Evolutionary conservation across 1,140 invertebrate species (phyloP), one percentile per base, ranked within the genome.

Genomic region (Ericerus pela): DNA sequence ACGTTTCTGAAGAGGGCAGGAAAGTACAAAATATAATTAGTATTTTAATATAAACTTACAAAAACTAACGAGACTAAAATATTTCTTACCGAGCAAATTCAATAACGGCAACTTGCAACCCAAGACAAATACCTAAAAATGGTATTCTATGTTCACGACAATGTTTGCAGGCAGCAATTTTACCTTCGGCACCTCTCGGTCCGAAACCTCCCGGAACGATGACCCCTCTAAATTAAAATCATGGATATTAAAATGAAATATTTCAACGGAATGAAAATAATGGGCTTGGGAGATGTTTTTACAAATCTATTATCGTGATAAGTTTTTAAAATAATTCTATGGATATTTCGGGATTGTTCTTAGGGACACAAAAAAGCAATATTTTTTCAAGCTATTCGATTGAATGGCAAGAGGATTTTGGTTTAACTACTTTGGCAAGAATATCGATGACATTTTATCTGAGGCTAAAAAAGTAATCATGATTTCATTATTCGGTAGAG

Each of bases 141-240:
- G 96, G 96, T 67, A 86, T 90, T 20, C 83, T 78, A 37, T 85
- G 93, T 64, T 79, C 80, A 51, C 96, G 75, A 51, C 93, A 95
- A 88, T 91, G 99, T 64, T 85, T 76, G 59, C 87, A 90, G 0
- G 95, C 94, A 57, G 82, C 76, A 27, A 99, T 92, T 73, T 94
- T 99, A 2, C 96, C 96, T 69, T 97, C 90, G 63, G 95, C 83
- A 4, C 96, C 96, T 51, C 96, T 77, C 61, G 82, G 80, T 16
- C 96, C 96, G 73, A 99, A 99, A 24, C 96, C 95, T 59, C 94
- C 94, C 30, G 96, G 96, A 8, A 99, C 90, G 57, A 99, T 77
- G 1, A 99, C 80, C 58, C 95, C 96, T 70, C 84, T 88, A 63
- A 56, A 75, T 73, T 64, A 53, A 64, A 57, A 59, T 60, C 56